Conservation (phyloP, 2,888 invertebrate species). For the Bhutanitis thaidina region DNA sequence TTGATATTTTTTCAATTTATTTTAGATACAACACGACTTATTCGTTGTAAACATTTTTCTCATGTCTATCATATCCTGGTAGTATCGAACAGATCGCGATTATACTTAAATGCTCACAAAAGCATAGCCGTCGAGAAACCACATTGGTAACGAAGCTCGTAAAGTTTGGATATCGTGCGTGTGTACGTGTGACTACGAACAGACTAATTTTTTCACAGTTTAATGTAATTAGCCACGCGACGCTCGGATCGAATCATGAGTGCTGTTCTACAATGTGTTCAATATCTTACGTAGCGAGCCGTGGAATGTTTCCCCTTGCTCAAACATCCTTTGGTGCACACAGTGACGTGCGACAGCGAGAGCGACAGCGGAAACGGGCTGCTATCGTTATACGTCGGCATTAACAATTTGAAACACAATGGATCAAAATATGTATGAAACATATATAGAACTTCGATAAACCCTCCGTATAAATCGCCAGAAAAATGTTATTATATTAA, state of each 20-base stretch:
- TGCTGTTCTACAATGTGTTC: conserved; percentile 10
- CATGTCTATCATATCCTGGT: no score
- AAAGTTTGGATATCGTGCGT: conserved; percentile 37
- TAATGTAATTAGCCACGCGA: conserved; percentile 62
- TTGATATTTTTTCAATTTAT: no score
- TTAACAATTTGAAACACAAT: no score
- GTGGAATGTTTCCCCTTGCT: conserved; percentile 20
- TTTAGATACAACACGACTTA: no score
- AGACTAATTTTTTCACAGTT: conserved; percentile 67
- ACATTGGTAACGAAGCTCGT: conserved; percentile 24
- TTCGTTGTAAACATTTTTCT: no score
- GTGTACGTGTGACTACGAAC: conserved; percentile 41
- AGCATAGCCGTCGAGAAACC: background rate
- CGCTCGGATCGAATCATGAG: conserved; percentile 25
- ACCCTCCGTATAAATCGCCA: no score
- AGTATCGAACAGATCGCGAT: no score
- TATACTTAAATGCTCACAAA: background rate
- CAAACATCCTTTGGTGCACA: conserved; percentile 4
- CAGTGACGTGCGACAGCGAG: background rate
- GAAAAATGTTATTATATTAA: no score
- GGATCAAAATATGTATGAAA: no score
- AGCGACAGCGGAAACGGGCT: no score
- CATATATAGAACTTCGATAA: no score
- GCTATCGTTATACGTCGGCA: no score
- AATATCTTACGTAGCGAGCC: background rate